Evolutionary conservation across 2,113 vertebrate species (phyloP).

Genomic region (Cacatua alba): DNA sequence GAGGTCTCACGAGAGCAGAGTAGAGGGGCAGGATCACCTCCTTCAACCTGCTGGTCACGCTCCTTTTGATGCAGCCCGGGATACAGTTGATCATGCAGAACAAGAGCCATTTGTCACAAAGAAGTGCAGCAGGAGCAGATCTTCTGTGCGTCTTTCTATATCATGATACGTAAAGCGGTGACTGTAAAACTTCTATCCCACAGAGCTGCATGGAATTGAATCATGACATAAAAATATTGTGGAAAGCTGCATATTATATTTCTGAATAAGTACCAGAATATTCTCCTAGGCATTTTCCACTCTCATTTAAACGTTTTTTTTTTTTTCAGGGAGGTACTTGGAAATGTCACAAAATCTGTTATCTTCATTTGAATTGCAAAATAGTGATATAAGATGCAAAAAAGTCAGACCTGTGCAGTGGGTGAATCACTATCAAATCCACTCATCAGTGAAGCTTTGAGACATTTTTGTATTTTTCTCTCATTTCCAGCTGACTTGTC

Average conservation of each 20-base stretch:
- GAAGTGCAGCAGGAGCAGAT: background rate
- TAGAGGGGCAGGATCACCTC: background rate
- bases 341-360: background rate
- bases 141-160: background rate
- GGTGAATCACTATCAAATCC: background rate
- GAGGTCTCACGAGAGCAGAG: too few species aligned
- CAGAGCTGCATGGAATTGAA: background rate
- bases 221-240: background rate
- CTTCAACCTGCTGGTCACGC: fast-evolving
- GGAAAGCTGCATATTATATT: background rate
- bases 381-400: background rate
- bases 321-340: background rate
- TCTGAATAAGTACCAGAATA: background rate
- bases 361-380: background rate
- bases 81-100: background rate
- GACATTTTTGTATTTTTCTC: background rate
- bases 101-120: background rate
- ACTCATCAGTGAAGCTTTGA: background rate
- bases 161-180: fast-evolving
- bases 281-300: background rate
- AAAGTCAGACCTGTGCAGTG: background rate
- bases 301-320: background rate
- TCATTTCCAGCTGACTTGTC: slow-evolving; percentile 30
- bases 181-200: background rate
- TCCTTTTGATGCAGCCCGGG: background rate